Conservation (phyloP, 2,888 invertebrate genomes). For the Geotrupes spiniger region DNA sequence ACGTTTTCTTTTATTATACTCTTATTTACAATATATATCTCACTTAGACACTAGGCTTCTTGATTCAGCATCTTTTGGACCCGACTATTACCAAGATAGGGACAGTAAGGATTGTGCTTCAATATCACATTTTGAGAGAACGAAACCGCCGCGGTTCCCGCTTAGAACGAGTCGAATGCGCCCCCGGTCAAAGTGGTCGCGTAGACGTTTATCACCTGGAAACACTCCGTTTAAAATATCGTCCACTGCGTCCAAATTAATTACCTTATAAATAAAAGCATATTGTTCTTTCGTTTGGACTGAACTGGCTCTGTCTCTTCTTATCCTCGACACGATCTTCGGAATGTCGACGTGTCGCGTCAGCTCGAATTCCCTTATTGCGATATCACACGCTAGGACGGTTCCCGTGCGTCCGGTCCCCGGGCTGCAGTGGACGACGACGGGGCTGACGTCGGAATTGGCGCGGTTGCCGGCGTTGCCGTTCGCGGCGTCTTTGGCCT, state of each 20-base stretch:
- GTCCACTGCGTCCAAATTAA: slow-evolving; percentile 7
- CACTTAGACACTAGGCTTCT: background rate
- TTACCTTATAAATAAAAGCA: slow-evolving; percentile 86
- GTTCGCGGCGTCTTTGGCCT: slow-evolving; percentile 35
- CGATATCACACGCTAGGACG: slow-evolving; percentile 80
- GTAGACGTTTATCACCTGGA: slow-evolving; percentile 76
- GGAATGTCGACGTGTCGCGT: slow-evolving; percentile 81
- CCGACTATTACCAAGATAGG: slow-evolving; percentile 1
- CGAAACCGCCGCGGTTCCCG: background rate
- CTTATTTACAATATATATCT: slow-evolving; percentile 4
- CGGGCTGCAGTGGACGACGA: slow-evolving; percentile 82
- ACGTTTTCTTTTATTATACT: slow-evolving; percentile 2
- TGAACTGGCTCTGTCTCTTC: slow-evolving; percentile 84
- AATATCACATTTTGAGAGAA: slow-evolving; percentile 2
- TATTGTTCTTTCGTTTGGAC: slow-evolving; percentile 92
- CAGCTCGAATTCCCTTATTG: slow-evolving; percentile 82
- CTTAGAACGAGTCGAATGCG: slow-evolving; percentile 58
- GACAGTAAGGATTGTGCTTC: slow-evolving; percentile 1
- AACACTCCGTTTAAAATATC: slow-evolving; percentile 33
- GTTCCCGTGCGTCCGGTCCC: slow-evolving; percentile 90
- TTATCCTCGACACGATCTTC: slow-evolving; percentile 76
- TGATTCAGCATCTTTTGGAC: background rate
- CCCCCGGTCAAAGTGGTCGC: slow-evolving; percentile 80
- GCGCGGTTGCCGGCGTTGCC: slow-evolving; percentile 34
- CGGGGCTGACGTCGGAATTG: slow-evolving; percentile 58